Base-by-base conservation (phyloP, 2,113 vertebrate species). In the Lanius ludovicianus region DNA sequence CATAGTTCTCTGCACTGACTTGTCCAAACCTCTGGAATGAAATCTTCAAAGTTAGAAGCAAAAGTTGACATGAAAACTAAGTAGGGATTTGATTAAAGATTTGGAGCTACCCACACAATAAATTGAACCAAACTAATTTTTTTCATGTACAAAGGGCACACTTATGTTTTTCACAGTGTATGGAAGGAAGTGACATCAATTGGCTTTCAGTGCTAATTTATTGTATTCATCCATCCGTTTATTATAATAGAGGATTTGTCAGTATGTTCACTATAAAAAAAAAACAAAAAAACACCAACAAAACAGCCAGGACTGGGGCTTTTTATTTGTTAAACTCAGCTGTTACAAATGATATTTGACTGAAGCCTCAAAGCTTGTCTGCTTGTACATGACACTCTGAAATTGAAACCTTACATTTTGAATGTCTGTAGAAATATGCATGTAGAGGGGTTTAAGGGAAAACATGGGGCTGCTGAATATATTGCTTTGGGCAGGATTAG, bases 21-120 rank as follows among this genome's bases (percentile, higher is more conserved):
- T 33, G 20, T 68, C 74, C 89, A 73, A 95, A 92, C 84, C 69
- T 93, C 90, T 94, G 89, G 82, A 95, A 82, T 41, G 65, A 96
- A 97, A 86, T 84, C 93, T 93, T 96, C 90, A 90, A 93, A 97
- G 90, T 70, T 49, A 47, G 64, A 4, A 94, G 63, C 73, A 97
- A 83, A 87, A 90, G 77, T 60, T 89, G 87, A 67, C 87, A 86
- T 80, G 84, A 82, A 78, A 63, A 74, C 74, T 95, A 95, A 96
- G 85, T 42, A 95, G 73, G 75, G 60, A 64, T 74, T 87, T 95
- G 91, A 96, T 87, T 95, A 84, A 88, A 96, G 91, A 74, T 95
- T 90, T 93, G 78, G 71, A 94, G 81, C 87, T 93, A 93, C 30
- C n/a, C 68, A 21, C 79, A 81, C 69, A 82, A 89, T 64, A 94